Base-by-base conservation (phyloP, 1,140 invertebrate species). In the Aphaenogaster floridana region DNA sequence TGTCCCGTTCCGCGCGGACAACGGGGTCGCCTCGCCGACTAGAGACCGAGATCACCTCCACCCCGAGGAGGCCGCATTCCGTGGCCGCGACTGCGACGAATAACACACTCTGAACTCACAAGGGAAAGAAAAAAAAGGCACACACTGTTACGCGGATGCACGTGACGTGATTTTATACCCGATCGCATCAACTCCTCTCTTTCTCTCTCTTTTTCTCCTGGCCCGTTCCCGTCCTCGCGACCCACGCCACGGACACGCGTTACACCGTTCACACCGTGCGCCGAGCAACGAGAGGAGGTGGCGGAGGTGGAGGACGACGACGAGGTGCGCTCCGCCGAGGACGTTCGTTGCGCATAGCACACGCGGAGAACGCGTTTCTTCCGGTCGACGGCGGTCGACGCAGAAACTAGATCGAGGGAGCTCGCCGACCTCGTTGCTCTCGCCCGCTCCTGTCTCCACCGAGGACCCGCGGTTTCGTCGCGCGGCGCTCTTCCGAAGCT, bases 41-140 rank as follows among this genome's bases (percentile, higher is more conserved):
- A 89, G 78, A 90, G 72, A 86, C 57, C 84, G 21, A 21, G 64
- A 77, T 80, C 78, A 74, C 86, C 68, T 74, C 79, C 90, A 79
- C 88, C 66, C 76, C 85, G 78, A 87, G 59, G 90, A 90, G 85
- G 86, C 71, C 80, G 90, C 91, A 92, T 92, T 88, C 89, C 90
- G 90, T 61, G 54, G 69, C 66, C 11, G 52, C 17, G 17, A 39
- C 54, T 39, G 57, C 9, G 11, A 66, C 42, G 61, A 66, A 45
- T 34, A 52, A 39, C 90, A 91, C 89, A 59, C 57, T 59, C 57
- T 83, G 61, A 66, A 84, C 76, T 83, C 86, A 81, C 89, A 79
- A 86, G 54, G 59, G 68, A 69, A 39, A 88, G 81, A 79, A 72
- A 69, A 69, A 36, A 90, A 77, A 72, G 57, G 68, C 71, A 76